Conservation (phyloP, 2,888 invertebrate genomes). For the Pelosia muscerda region DNA sequence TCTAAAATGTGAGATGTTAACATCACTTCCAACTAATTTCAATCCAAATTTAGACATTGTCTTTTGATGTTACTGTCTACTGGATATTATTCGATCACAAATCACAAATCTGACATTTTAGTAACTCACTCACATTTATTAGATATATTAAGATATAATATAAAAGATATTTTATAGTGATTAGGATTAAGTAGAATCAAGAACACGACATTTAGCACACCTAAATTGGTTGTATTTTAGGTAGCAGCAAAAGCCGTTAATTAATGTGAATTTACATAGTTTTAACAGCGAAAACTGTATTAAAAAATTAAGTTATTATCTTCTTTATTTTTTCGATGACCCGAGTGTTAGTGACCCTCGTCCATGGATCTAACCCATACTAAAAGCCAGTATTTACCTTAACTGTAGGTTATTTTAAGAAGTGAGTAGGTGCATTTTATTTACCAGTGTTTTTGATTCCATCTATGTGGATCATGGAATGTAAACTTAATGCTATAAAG, state of each 20-base stretch:
- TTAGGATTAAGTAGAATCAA: not conserved
- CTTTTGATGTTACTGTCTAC: not conserved
- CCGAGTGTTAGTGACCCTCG: too few species aligned
- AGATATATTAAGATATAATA: slow-evolving; percentile 1
- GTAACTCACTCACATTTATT: not conserved
- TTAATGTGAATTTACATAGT: not conserved
- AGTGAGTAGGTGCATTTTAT: too few species aligned
- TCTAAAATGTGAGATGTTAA: slow-evolving; percentile 10
- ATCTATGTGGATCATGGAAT: too few species aligned
- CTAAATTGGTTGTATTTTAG: not conserved
- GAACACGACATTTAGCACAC: not conserved
- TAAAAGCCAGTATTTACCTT: not conserved
- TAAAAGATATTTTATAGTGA: not conserved
- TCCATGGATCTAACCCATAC: too few species aligned
- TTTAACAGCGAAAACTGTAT: not conserved
- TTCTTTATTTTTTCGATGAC: not conserved
- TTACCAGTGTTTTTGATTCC: too few species aligned
- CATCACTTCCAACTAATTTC: slow-evolving; percentile 1
- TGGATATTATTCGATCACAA: slow-evolving; percentile 1
- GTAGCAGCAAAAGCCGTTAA: not conserved
- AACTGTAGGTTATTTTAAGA: not conserved
- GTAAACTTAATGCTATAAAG: too few species aligned
- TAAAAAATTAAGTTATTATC: not conserved
- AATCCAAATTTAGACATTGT: slow-evolving; percentile 8
- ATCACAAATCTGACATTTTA: slow-evolving; percentile 1